Percentiles rank a stretch among this genome's conserved stretches.
phyloP scores from a whole-genome alignment of 2,113 vertebrate genomes.

The Pitta sordida region DNA sequence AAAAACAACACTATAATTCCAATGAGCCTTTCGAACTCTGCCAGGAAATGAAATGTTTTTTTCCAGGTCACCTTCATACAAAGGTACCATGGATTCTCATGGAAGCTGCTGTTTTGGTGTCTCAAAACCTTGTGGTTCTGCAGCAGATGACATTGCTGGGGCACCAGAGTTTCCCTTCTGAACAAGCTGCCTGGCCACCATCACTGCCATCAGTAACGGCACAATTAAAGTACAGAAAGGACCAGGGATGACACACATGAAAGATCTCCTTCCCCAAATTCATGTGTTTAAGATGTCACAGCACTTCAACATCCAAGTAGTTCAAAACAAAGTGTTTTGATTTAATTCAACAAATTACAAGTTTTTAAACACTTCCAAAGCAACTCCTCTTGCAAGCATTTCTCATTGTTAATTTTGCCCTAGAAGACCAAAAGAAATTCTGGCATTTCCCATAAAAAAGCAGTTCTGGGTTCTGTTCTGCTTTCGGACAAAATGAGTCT shows the following conservation, averaged over 20 bases:
- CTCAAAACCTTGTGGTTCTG: neutral
- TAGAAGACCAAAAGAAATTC: neutral
- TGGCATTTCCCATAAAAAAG: neutral
- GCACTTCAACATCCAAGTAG: neutral
- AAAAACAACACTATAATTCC: neutral
- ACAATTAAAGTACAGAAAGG: neutral
- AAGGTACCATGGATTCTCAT: fast-evolving
- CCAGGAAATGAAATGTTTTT: neutral
- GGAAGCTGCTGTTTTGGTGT: neutral
- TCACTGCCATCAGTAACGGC: fast-evolving
- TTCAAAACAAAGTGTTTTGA: neutral
- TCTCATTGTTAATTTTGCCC: neutral
- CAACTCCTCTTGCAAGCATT: neutral
- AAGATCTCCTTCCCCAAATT: neutral
- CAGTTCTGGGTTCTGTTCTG: neutral
- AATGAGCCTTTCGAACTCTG: neutral
- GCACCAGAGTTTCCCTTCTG: neutral
- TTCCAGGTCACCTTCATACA: neutral
- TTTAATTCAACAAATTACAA: neutral
- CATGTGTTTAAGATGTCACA: neutral
- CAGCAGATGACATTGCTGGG: neutral
- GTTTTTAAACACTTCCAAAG: neutral
- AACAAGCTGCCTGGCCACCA: neutral
- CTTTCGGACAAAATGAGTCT: neutral
- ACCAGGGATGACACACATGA: fast-evolving